Evolutionary conservation across 2,113 vertebrate genomes (phyloP).

Genomic region (Laticauda laticaudata): DNA sequence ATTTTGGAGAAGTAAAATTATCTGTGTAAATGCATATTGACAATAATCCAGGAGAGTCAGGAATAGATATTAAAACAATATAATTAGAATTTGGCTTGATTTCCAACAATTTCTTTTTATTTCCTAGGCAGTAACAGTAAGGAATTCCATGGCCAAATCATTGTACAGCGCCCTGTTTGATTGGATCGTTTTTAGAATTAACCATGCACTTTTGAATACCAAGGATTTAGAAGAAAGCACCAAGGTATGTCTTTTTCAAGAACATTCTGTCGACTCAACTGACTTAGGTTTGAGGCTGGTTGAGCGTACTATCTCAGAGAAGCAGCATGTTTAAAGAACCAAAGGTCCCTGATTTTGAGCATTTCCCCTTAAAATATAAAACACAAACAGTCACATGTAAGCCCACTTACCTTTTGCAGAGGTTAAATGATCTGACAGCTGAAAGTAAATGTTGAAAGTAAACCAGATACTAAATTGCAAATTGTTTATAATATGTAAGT

Average conservation of each 20-base stretch:
- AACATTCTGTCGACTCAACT: background rate
- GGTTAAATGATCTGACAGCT: background rate
- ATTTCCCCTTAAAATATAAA: background rate
- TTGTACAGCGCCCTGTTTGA: slow-evolving; percentile 95
- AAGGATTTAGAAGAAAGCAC: slow-evolving; percentile 87
- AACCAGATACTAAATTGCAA: background rate
- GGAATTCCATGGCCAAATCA: slow-evolving; percentile 97
- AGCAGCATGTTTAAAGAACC: background rate
- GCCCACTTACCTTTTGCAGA: background rate
- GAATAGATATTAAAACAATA: background rate
- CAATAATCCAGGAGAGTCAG: rapidly evolving
- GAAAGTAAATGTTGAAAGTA: background rate
- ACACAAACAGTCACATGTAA: background rate
- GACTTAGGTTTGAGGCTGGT: background rate
- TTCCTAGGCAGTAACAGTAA: slow-evolving; percentile 87
- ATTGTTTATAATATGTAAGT: background rate
- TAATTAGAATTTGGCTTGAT: background rate
- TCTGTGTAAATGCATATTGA: background rate
- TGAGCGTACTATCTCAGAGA: background rate
- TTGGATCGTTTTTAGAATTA: slow-evolving; percentile 99
- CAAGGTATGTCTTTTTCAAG: slow-evolving; percentile 73
- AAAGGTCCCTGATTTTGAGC: background rate
- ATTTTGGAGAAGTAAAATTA: background rate
- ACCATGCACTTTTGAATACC: slow-evolving; percentile 93
- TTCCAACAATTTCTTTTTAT: background rate